phyloP scores from a whole-genome alignment of 2,797 vertebrate species.

The Rhyacichthys aspro region DNA sequence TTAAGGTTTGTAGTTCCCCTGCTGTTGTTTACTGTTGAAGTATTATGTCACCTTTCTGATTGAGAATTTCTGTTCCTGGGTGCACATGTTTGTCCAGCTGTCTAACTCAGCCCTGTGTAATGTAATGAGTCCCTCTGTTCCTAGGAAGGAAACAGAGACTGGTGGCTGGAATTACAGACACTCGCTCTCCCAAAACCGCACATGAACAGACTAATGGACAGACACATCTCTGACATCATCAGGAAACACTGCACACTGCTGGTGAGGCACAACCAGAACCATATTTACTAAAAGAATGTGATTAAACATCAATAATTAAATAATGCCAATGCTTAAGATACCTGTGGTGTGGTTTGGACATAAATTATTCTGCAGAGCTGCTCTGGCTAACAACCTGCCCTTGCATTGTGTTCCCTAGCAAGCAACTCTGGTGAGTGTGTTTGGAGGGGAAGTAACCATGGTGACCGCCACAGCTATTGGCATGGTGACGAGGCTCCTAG shows the following conservation, averaged over 20 bases:
- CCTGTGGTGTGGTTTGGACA: constrained; percentile 29
- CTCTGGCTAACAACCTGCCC: constrained; percentile 12
- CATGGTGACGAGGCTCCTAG: constrained; percentile 55
- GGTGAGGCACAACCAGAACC: constrained; percentile 17
- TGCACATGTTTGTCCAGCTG: constrained; percentile 40
- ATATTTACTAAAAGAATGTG: constrained; percentile 13
- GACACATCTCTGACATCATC: constrained; percentile 45
- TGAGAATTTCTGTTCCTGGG: neutral
- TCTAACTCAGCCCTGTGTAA: constrained; percentile 52
- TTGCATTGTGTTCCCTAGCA: constrained; percentile 24
- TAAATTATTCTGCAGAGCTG: constrained; percentile 23
- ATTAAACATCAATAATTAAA: constrained; percentile 26
- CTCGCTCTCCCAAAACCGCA: constrained; percentile 41
- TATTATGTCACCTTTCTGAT: no score
- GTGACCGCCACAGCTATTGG: constrained; percentile 47
- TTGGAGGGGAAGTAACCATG: constrained; percentile 64
- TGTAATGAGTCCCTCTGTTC: constrained; percentile 55
- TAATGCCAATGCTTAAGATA: neutral
- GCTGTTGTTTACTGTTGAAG: no score
- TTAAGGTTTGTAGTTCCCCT: no score
- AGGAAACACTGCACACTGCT: constrained; percentile 25
- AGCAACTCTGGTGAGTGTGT: constrained; percentile 36
- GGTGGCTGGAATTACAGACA: constrained; percentile 78
- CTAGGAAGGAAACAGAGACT: constrained; percentile 72
- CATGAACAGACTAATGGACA: constrained; percentile 34